Evolutionary conservation across 2,113 vertebrate genomes (phyloP), one percentile per base, ranked within the genome.

Genomic region (Platysteira castanea): DNA sequence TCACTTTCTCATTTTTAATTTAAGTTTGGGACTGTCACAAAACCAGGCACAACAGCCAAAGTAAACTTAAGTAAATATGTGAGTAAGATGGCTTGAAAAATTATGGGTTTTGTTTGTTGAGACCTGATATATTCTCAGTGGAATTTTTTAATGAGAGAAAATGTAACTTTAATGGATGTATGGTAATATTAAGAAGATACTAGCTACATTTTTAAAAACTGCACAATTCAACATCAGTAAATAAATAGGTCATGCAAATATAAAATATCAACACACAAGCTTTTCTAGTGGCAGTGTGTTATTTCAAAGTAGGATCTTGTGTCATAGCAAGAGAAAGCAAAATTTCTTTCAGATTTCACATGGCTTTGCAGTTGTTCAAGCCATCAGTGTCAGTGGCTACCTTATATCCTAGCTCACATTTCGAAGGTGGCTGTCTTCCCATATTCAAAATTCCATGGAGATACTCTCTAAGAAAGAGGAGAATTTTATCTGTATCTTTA

Each of bases 321-420:
- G 27, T 44, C 49, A 64, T 21, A 94, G 35, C 54, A 90, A 85
- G 22, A 63, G 53, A 89, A 87, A 87, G 22, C 23, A 77, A 86
- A 56, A 39, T 71, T 87, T 85, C 77, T 89, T 95, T 91, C 41
- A 64, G 71, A 87, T 91, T 96, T 97, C 68, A 73, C 33, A 94
- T 64, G 57, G 67, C 37, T 82, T 83, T 93, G 92, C 98, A 98
- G 98, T 98, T 98, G 97, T 95, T 97, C 83, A 95, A 96, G 81
- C 89, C 95, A 96, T 96, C 95, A 97, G 68, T 94, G 93, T 97
- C 96, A 96, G 69, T 75, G 85, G 90, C 89, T 91, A 96, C 77
- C 42, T 91, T 96, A 97, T 96, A 93, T 65, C 96, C 79, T 73
- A 94, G 95, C 86, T 97, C 95, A 95, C 65, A 90, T 97, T 97